Conservation (phyloP, 92 coral and sea anemone genomes). For the Phenganax subtilis region DNA sequence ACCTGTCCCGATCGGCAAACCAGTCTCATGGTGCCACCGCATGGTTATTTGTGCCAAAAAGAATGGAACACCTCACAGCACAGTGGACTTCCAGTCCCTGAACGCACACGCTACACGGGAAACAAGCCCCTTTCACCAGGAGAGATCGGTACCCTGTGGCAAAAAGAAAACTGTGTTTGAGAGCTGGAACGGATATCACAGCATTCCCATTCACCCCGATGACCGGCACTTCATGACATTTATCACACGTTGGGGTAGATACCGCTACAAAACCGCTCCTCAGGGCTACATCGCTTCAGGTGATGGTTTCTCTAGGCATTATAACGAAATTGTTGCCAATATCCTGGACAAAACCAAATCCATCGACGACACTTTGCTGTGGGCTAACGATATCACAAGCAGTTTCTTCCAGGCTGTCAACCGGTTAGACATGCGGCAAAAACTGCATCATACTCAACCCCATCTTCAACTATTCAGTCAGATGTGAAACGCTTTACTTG, state of each 20-base stretch:
- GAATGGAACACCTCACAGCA: not conserved
- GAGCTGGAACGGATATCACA: not conserved
- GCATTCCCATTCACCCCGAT: not conserved
- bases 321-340: no score
- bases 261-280: not conserved
- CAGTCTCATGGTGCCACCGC: not conserved
- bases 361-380: no score
- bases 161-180: not conserved
- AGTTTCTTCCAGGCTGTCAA: slow-evolving; percentile 2
- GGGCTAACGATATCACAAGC: not conserved
- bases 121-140: not conserved
- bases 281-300: slow-evolving; percentile 4
- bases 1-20: not conserved
- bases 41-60: not conserved
- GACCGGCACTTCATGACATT: not conserved
- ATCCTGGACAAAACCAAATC: no score
- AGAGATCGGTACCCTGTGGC: not conserved
- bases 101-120: no score
- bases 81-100: not conserved
- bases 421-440: not conserved
- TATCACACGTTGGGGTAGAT: not conserved
- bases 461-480: no score
- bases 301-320: not conserved
- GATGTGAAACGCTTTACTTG: no score
- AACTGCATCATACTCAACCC: not conserved